Base-by-base conservation (phyloP, 1,140 invertebrate genomes). In the Elymnias hypermnestra region DNA sequence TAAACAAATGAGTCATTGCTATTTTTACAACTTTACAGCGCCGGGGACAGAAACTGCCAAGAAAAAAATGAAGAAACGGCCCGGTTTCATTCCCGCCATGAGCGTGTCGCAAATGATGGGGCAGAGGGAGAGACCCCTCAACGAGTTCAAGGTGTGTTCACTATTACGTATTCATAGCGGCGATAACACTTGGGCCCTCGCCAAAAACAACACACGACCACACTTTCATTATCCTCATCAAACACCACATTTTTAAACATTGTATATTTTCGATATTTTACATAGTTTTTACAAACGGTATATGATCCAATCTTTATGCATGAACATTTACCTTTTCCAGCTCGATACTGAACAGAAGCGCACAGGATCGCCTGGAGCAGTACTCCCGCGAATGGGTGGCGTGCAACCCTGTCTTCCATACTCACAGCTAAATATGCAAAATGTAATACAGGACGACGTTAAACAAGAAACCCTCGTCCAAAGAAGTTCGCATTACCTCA, bases 41-140 rank as follows among this genome's bases (percentile, higher is more conserved):
- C 37, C 65, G 29, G 78, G 74, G 33, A 53, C 71, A 29, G 61
- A 72, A 8, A 39, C 61, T 8, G 35, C 61, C 4, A 92, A 91
- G 72, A 92, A 91, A 72, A 92, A 91, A 73, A 91, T 90, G 83
- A 88, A 90, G 75, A 91, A 91, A 81, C 78, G 90, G 42, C 72
- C 78, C 15, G 83, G 87, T 22, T 86, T 88, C 59, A 87, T 89
- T 57, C 76, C 89, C 19, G 90, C 89, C 36, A 88, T 90, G 41
- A 90, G 89, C 39, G 89, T 92, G 10, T 91, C 90, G 18, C 91
- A 91, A 75, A 81, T 92, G 48, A 84, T 91, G 72, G 89, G 90
- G 22, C 91, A 92, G 61, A 85, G 89, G 41, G 91, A 92, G 54
- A 67, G 72, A 50, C 68, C 75, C 43, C 63, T 68, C 26, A 59